Evolutionary conservation across 2,113 vertebrate species (phyloP).

Genomic region (Brachionichthys hirsutus): DNA sequence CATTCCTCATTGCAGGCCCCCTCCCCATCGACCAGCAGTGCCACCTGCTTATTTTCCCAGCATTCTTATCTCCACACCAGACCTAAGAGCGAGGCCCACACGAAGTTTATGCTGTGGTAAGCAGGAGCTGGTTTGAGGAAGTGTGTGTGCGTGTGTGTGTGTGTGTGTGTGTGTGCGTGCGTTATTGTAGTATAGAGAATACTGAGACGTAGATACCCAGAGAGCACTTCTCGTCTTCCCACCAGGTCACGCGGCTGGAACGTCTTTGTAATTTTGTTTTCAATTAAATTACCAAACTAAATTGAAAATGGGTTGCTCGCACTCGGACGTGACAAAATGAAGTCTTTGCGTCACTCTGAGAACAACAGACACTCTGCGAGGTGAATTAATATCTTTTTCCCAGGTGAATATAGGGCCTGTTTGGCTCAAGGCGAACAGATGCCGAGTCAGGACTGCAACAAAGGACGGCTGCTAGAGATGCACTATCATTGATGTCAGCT

Average conservation of each 20-base stretch:
- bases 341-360: slow-evolving; percentile 50
- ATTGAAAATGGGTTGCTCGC: slow-evolving; percentile 43
- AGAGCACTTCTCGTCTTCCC: slow-evolving; percentile 1
- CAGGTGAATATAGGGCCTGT: slow-evolving; percentile 66
- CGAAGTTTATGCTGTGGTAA: slow-evolving; percentile 48
- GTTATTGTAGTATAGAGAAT: neutral
- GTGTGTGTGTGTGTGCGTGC: too few relatives aligned
- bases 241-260: slow-evolving; percentile 46
- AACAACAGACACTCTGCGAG: slow-evolving; percentile 64
- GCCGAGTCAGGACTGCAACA: slow-evolving; percentile 70
- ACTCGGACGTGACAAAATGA: slow-evolving; percentile 55
- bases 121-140: slow-evolving; percentile 48
- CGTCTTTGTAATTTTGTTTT: slow-evolving; percentile 42
- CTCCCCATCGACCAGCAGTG: slow-evolving; percentile 21
- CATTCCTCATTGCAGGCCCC: slow-evolving; percentile 42
- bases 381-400: slow-evolving; percentile 70
- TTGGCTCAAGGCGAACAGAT: slow-evolving; percentile 76
- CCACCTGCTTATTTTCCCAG: slow-evolving; percentile 78
- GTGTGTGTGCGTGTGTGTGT: neutral
- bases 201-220: slow-evolving; percentile 10
- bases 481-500: slow-evolving; percentile 75
- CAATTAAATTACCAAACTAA: slow-evolving; percentile 56
- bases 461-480: slow-evolving; percentile 64
- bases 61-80: slow-evolving; percentile 67
- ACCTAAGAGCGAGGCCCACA: slow-evolving; percentile 41